A percentile compares a stretch with the other conserved stretches of the same genome.
Conservation (phyloP, 2,888 invertebrate genomes). For the Epicampocera succincta region DNA sequence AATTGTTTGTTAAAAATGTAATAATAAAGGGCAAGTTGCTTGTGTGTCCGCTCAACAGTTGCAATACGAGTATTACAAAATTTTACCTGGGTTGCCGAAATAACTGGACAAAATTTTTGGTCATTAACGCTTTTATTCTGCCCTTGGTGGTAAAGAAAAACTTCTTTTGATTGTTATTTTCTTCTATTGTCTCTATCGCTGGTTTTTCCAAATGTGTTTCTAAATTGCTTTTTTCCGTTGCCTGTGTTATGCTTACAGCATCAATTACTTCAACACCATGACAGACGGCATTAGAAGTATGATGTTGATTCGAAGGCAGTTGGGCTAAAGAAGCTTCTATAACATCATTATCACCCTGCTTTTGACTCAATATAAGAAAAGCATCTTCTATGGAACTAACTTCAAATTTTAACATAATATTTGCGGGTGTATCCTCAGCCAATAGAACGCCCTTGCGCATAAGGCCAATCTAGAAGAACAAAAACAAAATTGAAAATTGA, state of each 20-base stretch:
- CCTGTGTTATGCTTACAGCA: constrained; percentile 47
- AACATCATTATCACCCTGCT: constrained; percentile 81
- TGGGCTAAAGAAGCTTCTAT: constrained; percentile 70
- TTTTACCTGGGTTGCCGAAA: constrained; percentile 87
- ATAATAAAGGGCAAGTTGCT: no score
- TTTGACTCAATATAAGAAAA: constrained; percentile 89
- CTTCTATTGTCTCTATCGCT: constrained; percentile 57
- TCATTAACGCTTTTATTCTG: constrained; percentile 85
- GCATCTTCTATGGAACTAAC: constrained; percentile 92
- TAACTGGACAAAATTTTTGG: constrained; percentile 87
- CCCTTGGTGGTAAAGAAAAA: constrained; percentile 80
- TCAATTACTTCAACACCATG: constrained; percentile 76
- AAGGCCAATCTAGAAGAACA: constrained; percentile 90
- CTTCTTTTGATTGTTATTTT: constrained; percentile 74
- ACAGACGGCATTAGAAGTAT: constrained; percentile 72
- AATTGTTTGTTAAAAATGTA: neutral
- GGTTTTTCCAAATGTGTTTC: constrained; percentile 55
- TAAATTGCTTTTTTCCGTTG: constrained; percentile 44
- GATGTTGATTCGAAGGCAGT: constrained; percentile 68
- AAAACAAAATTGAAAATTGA: neutral
- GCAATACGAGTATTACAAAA: neutral
- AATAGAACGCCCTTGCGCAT: constrained; percentile 92
- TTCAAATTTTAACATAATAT: constrained; percentile 87
- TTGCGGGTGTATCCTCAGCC: constrained; percentile 91
- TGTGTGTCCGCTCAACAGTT: no score